Percentiles rank a stretch among this genome's conserved stretches.
phyloP scores from a whole-genome alignment of 2,113 vertebrate species.

The Saccopteryx leptura region DNA sequence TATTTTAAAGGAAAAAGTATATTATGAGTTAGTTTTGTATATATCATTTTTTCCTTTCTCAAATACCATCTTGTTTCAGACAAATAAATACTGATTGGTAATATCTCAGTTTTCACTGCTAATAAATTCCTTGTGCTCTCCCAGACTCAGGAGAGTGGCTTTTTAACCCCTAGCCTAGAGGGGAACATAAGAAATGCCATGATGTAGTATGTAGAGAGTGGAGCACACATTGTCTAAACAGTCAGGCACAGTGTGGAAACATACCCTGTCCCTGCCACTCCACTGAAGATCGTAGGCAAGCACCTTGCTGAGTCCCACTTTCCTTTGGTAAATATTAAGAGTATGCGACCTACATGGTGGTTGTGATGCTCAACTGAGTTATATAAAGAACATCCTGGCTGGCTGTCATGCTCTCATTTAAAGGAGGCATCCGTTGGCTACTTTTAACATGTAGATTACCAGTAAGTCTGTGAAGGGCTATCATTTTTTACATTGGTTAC shows the following conservation, averaged over 20 bases:
- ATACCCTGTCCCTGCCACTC: neutral
- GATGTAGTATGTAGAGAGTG: neutral
- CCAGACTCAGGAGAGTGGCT: conserved; percentile 76
- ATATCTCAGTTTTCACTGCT: conserved; percentile 67
- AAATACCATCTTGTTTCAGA: conserved; percentile 76
- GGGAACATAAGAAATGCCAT: conserved; percentile 43
- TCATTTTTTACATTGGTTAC: neutral
- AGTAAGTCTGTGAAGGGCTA: neutral
- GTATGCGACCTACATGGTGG: neutral
- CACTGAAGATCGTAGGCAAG: neutral
- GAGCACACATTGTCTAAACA: neutral
- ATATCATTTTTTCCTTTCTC: conserved; percentile 75
- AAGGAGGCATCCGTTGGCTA: neutral
- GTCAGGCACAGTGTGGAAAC: neutral
- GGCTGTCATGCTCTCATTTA: neutral
- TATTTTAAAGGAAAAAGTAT: neutral
- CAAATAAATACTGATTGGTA: conserved; percentile 46
- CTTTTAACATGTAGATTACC: neutral
- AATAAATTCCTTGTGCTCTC: conserved; percentile 77
- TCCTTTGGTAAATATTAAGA: neutral
- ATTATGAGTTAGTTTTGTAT: conserved; percentile 62
- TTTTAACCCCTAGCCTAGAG: conserved; percentile 71
- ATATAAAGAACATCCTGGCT: neutral
- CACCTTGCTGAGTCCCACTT: neutral
- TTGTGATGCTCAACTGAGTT: neutral